A percentile compares a stretch with the other conserved stretches of the same genome.
Conservation (phyloP, 2,888 invertebrate species). For the Rhimphoctona megacephalus region DNA sequence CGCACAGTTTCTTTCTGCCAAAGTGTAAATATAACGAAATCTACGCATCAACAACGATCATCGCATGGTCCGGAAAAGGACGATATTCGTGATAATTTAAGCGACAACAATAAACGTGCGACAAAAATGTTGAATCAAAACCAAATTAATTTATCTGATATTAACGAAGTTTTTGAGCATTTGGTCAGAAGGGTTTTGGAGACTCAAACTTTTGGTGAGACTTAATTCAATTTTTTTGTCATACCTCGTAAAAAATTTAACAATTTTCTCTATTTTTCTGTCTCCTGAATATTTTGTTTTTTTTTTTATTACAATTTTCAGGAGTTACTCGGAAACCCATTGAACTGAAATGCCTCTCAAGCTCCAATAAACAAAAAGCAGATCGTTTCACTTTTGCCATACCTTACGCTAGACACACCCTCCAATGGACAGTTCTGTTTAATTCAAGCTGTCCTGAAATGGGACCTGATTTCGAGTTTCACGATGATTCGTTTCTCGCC, state of each 20-base stretch:
- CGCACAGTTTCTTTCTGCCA: background rate
- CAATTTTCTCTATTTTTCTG: background rate
- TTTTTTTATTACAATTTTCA: conserved; percentile 54
- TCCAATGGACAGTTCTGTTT: conserved; percentile 91
- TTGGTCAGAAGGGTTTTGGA: conserved; percentile 58
- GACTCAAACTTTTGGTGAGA: conserved; percentile 59
- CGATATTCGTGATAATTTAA: background rate
- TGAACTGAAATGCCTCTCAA: conserved; percentile 68
- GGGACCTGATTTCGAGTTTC: conserved; percentile 91
- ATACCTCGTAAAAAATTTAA: background rate
- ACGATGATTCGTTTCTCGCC: conserved; percentile 88
- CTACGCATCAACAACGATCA: background rate
- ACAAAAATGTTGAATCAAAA: conserved; percentile 58
- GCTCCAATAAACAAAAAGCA: conserved; percentile 79
- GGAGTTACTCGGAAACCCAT: conserved; percentile 72
- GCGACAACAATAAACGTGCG: too few species aligned
- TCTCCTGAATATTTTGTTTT: background rate
- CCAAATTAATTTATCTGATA: conserved; percentile 25
- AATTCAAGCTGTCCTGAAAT: conserved; percentile 88
- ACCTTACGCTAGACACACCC: conserved; percentile 89
- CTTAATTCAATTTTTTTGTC: background rate
- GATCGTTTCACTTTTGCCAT: conserved; percentile 88
- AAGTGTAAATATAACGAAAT: conserved; percentile 3
- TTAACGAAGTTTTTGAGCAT: conserved; percentile 52
- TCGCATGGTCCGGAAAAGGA: background rate